A percentile compares a stretch with the other conserved stretches of the same genome.
Evolutionary conservation across 2,113 vertebrate species (phyloP).

Genomic region (Canis aureus): DNA sequence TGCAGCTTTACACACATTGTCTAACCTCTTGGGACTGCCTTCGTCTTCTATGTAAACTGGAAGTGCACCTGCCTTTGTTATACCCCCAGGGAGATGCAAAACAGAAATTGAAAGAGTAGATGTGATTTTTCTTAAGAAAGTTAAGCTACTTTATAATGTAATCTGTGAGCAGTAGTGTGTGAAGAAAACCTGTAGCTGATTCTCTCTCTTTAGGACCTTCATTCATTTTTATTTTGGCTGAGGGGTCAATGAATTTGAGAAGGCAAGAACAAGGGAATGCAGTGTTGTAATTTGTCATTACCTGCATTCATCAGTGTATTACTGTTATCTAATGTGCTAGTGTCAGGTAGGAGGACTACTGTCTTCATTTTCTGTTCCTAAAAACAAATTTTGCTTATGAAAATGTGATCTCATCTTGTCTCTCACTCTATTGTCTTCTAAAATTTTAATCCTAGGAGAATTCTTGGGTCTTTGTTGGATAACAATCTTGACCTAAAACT

Average conservation of each 20-base stretch:
- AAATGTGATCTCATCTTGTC: neutral
- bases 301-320: rapidly evolving
- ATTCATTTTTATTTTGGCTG: neutral
- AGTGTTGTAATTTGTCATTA: neutral
- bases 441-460: constrained; percentile 55
- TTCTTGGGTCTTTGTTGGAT: neutral
- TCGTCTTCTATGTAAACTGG: neutral
- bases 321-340: neutral
- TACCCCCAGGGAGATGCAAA: too few species aligned
- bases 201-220: neutral
- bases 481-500: constrained; percentile 53
- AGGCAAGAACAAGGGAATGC: neutral
- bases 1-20: rapidly evolving
- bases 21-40: neutral
- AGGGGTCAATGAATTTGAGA: neutral
- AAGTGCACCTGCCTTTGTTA: neutral
- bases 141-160: neutral
- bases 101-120: neutral
- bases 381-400: neutral
- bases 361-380: neutral
- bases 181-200: neutral
- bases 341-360: neutral
- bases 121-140: neutral
- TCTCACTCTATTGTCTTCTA: neutral
- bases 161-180: rapidly evolving